Base-by-base conservation (phyloP, 2,888 invertebrate genomes). In the Maniola hyperantus region DNA sequence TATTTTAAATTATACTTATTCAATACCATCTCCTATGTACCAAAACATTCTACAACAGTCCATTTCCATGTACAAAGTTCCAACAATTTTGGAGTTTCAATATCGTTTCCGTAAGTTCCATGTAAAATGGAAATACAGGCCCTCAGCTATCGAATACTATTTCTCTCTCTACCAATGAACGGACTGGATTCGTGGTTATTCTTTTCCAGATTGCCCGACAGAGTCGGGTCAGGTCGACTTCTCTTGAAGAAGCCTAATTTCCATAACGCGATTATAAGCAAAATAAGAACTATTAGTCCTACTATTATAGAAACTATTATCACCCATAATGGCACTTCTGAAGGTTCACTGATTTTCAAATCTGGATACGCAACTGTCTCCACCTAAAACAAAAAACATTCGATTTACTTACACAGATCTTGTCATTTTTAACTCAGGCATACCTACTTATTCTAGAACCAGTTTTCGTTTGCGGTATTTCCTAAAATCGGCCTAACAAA, bases 191-290 rank as follows among this genome's bases (percentile, higher is more conserved):
- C 96, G 76, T 94, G 94, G 67, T 89, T 89, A 78, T 95, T 95
- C 79, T 96, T 96, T 81, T 96, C 96, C 33, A 96, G 85, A 84
- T 96, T 96, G 0, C 97, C 97, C 26, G 96, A 96, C 5, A 96
- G 84, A 15, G 97, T 97, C 0, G 96, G 96, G 84, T 97, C 97
- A 6, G 97, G 97, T 72, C 97, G 93, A 81, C 96, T 95, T 78
- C 97, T 91, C 81, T 97, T 97, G 89, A 97, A 98, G 94, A 98
- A 98, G 62, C 97, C 97, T 64, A 97, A 95, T 91, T 96, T 97
- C 95, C 97, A 97, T 68, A 99, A 91, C 26, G 96, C 93, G 60
- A 96, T 93, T 53, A 97, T 96, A 61, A 99, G 93, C 4, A 97
- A 83, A 46, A 97, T 94, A 44, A 99, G 92, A 20, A 99, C 92